Base-by-base conservation (phyloP, 2,888 invertebrate species). In the Acrocyrtus sp. region DNA sequence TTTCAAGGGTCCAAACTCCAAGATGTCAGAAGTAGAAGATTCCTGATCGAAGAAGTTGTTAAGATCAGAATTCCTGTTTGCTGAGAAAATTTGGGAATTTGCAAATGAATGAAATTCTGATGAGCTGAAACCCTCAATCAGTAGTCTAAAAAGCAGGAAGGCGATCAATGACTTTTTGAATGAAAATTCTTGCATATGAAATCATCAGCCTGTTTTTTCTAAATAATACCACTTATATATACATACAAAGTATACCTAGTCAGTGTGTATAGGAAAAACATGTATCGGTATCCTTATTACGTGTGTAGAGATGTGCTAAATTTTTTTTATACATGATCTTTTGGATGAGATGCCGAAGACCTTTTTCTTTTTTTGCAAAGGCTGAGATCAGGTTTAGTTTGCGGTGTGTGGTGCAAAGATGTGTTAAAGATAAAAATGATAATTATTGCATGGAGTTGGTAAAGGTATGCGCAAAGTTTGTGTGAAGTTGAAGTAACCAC, bases 101-200 rank as follows among this genome's bases (percentile, higher is more conserved):
- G 27, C 27, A 50, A 67, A 67, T 67, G 67, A 67, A 67, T 67
- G 67, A 67, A 67, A 67, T 67, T 67, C 58, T 58, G 51, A 58
- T 67, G 56, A 66, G 24, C 48, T 19, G 22, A 56, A 57, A 57
- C 67, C 27, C 50, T 43, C 58, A 58, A 67, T 67, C 58, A 51
- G 22, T 45, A 48, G 56, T n/a, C 66, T 57, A 26, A 67, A 34
- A 67, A 67, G 50, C 58, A 58, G 57, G 50, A 66, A 67, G 43
- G 57, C 67, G 67, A 67, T 67, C 67, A 67, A 67, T 67, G 67
- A 67, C 67, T 67, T n/a, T n/a, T 67, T 67, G 67, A 67, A 67
- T 67, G 67, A 67, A 67, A n/a, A 67, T 67, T 67, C 67, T 67
- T 67, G 67, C 56, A 67, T 67, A 58, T 43, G 50, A 51, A 58